Conservation (phyloP, 1,140 invertebrate genomes). For the Leptinotarsa undecemlineata region DNA sequence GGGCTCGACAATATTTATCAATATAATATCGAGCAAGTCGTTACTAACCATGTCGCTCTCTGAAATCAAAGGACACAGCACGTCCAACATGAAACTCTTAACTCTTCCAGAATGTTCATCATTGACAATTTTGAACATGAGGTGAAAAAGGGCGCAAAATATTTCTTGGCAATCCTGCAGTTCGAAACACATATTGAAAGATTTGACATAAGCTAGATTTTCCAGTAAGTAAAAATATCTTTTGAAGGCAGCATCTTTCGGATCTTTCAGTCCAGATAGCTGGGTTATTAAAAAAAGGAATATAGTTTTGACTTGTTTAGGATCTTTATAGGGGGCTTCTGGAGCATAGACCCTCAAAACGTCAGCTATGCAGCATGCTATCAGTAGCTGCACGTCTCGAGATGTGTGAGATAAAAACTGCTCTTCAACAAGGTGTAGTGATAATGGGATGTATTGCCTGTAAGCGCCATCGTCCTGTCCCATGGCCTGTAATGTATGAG, state of each 20-base stretch:
- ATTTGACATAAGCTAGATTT: conserved; percentile 97
- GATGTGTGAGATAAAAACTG: conserved; percentile 88
- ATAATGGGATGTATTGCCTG: conserved; percentile 90
- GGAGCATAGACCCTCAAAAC: conserved; percentile 96
- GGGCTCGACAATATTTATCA: conserved; percentile 95
- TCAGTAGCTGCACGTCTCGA: conserved; percentile 90
- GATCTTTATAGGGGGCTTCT: conserved; percentile 96
- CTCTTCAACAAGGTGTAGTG: conserved; percentile 91
- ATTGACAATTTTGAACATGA: conserved; percentile 97
- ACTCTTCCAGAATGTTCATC: conserved; percentile 95
- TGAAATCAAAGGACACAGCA: conserved; percentile 89
- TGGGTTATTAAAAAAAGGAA: conserved; percentile 96
- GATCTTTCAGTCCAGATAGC: conserved; percentile 89
- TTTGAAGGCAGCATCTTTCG: conserved; percentile 96
- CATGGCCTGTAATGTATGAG: conserved; percentile 94
- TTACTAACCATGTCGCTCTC: conserved; percentile 95
- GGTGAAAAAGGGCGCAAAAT: conserved; percentile 88
- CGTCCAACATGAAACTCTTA: conserved; percentile 95
- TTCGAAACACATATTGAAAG: conserved; percentile 99
- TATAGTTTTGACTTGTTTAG: conserved; percentile 91
- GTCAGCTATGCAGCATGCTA: conserved; percentile 97
- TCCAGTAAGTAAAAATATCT: conserved; percentile 94
- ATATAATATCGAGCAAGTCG: conserved; percentile 90
- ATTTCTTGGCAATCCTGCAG: conserved; percentile 96
- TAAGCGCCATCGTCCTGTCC: conserved; percentile 94